phyloP scores from a whole-genome alignment of 1,140 invertebrate genomes.

The Bombus pyrosoma region DNA sequence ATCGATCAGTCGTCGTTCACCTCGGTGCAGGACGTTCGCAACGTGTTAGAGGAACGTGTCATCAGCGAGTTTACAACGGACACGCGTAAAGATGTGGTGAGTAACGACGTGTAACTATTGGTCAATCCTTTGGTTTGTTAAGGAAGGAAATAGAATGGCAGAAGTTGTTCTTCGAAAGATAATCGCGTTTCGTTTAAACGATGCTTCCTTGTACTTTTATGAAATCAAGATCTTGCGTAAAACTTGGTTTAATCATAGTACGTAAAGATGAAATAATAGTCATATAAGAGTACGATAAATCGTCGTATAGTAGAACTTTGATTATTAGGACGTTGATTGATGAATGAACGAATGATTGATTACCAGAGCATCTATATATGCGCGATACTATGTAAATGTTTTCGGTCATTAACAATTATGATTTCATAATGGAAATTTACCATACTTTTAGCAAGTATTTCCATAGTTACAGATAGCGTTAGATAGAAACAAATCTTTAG shows the following conservation, averaged over 20 bases:
- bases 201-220: neutral
- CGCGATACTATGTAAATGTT: neutral
- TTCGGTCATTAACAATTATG: neutral
- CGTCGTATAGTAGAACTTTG: neutral
- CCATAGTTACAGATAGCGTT: neutral
- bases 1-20: constrained; percentile 75
- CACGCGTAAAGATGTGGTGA: constrained; percentile 71
- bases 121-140: constrained; percentile 8
- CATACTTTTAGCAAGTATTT: neutral
- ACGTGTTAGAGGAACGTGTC: constrained; percentile 69
- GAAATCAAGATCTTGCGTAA: neutral
- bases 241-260: neutral
- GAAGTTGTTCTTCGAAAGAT: constrained; percentile 3
- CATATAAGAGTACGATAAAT: neutral
- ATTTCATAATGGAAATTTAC: neutral
- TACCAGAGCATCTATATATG: neutral
- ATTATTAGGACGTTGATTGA: neutral
- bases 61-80: constrained; percentile 69
- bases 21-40: constrained; percentile 69
- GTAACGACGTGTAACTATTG: constrained; percentile 49
- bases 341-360: neutral
- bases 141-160: neutral
- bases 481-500: no score
- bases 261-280: neutral
- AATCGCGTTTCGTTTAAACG: neutral